Conservation (phyloP, 2,888 invertebrate species). For the Lasioglossum lativentre region DNA sequence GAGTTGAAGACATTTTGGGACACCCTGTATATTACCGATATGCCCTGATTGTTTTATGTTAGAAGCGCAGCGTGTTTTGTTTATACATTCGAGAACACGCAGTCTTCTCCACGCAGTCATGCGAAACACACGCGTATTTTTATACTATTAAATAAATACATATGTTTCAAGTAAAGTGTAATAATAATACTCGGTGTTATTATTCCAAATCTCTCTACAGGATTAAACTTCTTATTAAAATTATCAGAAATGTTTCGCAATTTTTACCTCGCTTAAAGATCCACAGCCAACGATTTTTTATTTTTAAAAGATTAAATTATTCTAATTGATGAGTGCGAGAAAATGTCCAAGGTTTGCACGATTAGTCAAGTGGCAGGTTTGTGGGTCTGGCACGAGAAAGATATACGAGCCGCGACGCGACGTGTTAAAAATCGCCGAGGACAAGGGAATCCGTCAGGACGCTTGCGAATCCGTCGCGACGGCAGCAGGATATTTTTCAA, state of each 20-base stretch:
- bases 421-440: not conserved
- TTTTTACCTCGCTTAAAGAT: not conserved
- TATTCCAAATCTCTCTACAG: no score
- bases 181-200: no score
- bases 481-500: conserved; percentile 21
- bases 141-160: no score
- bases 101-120: no score
- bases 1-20: no score
- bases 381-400: not conserved
- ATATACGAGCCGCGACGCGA: not conserved
- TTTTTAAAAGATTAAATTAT: not conserved
- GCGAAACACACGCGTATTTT: no score
- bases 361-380: not conserved
- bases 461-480: not conserved
- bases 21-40: no score
- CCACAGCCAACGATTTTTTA: not conserved
- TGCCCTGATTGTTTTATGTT: no score
- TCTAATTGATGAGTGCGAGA: not conserved
- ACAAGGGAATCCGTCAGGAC: conserved; percentile 25
- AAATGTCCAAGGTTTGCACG: not conserved
- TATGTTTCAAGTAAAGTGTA: no score
- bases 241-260: not conserved
- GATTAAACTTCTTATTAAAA: no score
- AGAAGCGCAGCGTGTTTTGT: no score
- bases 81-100: no score